Evolutionary conservation across 1,140 invertebrate genomes (phyloP), one percentile per base, ranked within the genome.

Genomic region (Octopus bimaculoides): DNA sequence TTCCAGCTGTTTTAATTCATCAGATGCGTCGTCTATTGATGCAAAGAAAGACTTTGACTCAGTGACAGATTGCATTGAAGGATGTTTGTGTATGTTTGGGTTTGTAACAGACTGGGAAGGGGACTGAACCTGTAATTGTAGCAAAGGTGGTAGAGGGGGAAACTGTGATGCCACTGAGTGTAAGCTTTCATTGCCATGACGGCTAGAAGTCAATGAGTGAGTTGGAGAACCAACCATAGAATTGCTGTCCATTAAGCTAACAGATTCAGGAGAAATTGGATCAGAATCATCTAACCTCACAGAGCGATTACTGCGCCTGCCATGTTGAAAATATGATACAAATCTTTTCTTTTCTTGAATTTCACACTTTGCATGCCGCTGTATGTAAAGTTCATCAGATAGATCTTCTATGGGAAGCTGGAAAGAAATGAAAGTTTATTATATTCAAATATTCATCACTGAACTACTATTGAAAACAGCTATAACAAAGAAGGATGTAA

Each of bases 291-390:
- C 56, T 5, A 83, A 84, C 12, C 84, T 75, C 52, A 79, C 78
- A 26, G 85, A 78, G 92, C 91, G 81, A 92, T 91, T 56, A 91
- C 91, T 92, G 80, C 52, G 92, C 92, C 84, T 93, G 90, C 86
- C 94, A 94, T 87, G 87, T 77, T 86, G 84, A 5, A 94, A 89
- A 82, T 93, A 94, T 83, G 92, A 93, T 82, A 93, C 92, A 88
- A 95, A 96, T 77, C 94, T 93, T 85, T 94, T 94, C 77, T 93
- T 93, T 89, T 97, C 96, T 81, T 94, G 93, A 8, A 92, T 89
- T 90, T 97, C 95, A 84, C 94, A 94, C 73, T 92, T 92, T 55
- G 93, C 92, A 87, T 97, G 96, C 26, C 95, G 91, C 53, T 90
- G 86, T 5, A 90, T 85, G 84, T 94, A 93, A 1, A 92, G 92